phyloP scores from a whole-genome alignment of 2,888 invertebrate species.

The Luffia ferchaultella region DNA sequence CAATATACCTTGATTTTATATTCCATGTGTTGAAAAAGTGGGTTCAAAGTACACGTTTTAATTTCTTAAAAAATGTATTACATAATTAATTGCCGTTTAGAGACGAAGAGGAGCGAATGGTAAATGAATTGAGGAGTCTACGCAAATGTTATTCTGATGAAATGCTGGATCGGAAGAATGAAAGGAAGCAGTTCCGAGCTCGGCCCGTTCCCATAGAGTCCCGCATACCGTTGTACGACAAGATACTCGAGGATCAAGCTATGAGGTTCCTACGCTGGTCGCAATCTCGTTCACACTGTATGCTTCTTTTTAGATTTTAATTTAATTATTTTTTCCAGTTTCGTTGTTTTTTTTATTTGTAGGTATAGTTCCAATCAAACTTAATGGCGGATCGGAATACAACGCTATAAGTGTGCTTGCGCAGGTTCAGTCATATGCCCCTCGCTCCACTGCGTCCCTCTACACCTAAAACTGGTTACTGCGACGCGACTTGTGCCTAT shows the following conservation, averaged over 20 bases:
- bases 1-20: too few species aligned
- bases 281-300: slow-evolving; percentile 19
- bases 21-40: too few species aligned
- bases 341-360: slow-evolving; percentile 25
- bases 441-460: too few species aligned
- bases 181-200: slow-evolving; percentile 64
- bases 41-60: too few species aligned
- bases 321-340: slow-evolving; percentile 9
- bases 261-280: slow-evolving; percentile 68
- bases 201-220: slow-evolving; percentile 75
- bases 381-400: too few species aligned
- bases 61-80: too few species aligned
- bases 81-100: too few species aligned
- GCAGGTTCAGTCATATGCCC: too few species aligned
- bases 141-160: slow-evolving; percentile 54
- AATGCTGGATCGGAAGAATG: slow-evolving; percentile 52
- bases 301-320: slow-evolving; percentile 9
- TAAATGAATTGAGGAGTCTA: slow-evolving; percentile 52
- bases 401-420: too few species aligned
- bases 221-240: slow-evolving; percentile 74
- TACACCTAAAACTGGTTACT: too few species aligned
- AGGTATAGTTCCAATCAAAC: too few species aligned
- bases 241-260: slow-evolving; percentile 76
- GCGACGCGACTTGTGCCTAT: too few species aligned
- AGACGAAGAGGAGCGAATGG: slow-evolving; percentile 70